A percentile compares a stretch with the other conserved stretches of the same genome.
Evolutionary conservation across 2,797 vertebrate genomes (phyloP).

Genomic region (Coccyzus lansbergi): DNA sequence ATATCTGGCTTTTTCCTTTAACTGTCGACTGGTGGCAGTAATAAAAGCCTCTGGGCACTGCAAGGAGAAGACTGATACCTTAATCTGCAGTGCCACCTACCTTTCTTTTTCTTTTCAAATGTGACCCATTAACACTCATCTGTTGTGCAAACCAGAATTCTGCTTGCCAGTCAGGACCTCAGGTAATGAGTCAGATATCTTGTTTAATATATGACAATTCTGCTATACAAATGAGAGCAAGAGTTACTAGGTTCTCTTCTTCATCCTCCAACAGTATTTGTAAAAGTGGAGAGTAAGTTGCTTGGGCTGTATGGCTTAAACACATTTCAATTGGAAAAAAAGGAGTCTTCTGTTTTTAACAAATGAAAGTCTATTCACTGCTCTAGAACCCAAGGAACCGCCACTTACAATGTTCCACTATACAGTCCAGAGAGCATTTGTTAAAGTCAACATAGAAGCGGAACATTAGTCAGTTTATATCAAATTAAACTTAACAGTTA

Average conservation of each 20-base stretch:
- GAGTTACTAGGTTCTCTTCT: background rate
- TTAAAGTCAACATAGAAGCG: background rate
- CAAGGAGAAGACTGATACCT: background rate
- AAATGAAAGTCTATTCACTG: background rate
- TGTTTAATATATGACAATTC: slow-evolving; percentile 10
- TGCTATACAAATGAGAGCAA: slow-evolving; percentile 15
- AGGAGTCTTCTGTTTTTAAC: background rate
- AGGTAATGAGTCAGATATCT: background rate
- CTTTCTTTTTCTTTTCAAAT: background rate
- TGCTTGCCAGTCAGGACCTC: background rate
- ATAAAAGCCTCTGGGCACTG: background rate
- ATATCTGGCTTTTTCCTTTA: background rate
- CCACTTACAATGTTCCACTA: background rate
- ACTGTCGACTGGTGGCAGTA: background rate
- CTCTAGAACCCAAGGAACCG: background rate
- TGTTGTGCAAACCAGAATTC: background rate
- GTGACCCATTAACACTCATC: background rate
- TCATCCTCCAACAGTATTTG: background rate
- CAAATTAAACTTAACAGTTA: background rate
- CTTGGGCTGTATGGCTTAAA: background rate
- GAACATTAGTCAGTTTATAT: background rate
- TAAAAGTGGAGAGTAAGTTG: background rate
- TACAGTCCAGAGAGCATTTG: background rate
- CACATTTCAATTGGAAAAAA: background rate
- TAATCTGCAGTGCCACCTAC: slow-evolving; percentile 60